Percentiles rank a stretch among this genome's conserved stretches.
These are phyloP conservation scores for Agonopterix alstromeriana DNA, from an alignment of 2,888 invertebrate genomes.

Conservation along the genomic window DNA sequence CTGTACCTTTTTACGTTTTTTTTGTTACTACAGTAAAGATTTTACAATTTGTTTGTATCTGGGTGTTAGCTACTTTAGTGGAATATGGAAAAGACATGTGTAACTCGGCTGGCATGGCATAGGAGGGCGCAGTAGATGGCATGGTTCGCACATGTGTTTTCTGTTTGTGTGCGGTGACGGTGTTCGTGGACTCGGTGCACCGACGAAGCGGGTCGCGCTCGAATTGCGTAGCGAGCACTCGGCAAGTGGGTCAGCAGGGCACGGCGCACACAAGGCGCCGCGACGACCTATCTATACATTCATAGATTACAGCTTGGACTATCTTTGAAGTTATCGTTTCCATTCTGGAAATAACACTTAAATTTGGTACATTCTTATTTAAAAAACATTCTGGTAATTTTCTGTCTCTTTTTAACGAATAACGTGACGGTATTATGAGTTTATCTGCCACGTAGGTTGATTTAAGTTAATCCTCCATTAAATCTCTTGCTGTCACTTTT, in stretches of 20 bases:
- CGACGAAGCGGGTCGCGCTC: conserved; percentile 57
- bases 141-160: background rate
- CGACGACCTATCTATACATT: conserved; percentile 26
- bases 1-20: no score
- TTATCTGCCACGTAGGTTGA: no score
- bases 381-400: no score
- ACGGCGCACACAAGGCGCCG: conserved; percentile 44
- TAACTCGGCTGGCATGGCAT: background rate
- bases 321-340: conserved; percentile 18
- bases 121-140: background rate
- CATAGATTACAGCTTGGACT: conserved; percentile 18
- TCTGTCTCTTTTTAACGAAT: no score
- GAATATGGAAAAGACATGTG: background rate
- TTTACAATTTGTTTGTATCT: no score
- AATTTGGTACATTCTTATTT: no score
- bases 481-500: no score
- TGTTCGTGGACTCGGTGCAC: conserved; percentile 14
- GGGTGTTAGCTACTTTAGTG: no score
- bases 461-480: no score
- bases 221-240: conserved; percentile 68
- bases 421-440: no score
- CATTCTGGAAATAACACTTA: no score
- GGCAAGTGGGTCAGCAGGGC: conserved; percentile 71
- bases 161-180: conserved; percentile 13
- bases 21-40: no score